Evolutionary conservation across 2,113 vertebrate species (phyloP).

Genomic region (Abramis brama): DNA sequence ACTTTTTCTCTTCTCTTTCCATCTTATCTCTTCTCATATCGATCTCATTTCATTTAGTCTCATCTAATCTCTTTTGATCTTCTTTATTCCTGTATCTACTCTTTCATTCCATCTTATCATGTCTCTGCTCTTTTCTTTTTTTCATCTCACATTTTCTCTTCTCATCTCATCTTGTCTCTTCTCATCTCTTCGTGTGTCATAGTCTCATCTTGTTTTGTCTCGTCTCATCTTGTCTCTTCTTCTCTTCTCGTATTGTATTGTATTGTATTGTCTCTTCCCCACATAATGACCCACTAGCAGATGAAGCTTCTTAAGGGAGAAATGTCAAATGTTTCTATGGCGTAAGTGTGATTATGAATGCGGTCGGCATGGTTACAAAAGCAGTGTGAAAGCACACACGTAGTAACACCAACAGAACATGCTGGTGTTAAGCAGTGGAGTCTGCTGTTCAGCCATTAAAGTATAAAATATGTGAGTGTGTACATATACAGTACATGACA

Average conservation of each 20-base stretch:
- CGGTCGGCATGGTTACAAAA: constrained; percentile 25
- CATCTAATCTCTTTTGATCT: background rate
- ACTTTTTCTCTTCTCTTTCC: too few species aligned
- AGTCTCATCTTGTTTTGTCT: background rate
- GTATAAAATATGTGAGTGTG: background rate
- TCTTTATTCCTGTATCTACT: background rate
- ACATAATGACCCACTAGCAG: constrained; percentile 19
- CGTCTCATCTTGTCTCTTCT: background rate
- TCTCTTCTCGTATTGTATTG: background rate
- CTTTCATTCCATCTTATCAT: background rate
- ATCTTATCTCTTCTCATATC: background rate
- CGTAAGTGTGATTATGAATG: constrained; percentile 2
- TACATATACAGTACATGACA: constrained; percentile 41
- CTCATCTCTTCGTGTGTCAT: background rate
- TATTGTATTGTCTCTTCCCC: background rate
- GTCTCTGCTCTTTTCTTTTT: background rate
- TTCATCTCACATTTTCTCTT: background rate
- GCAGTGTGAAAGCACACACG: background rate
- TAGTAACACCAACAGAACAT: background rate
- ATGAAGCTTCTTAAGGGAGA: background rate
- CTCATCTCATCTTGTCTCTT: background rate
- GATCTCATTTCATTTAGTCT: background rate
- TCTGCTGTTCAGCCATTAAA: constrained; percentile 15
- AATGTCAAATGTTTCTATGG: constrained; percentile 41
- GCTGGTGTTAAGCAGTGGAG: constrained; percentile 9